Conservation (phyloP, 1,140 invertebrate species). For the Drosophila ambigua region DNA sequence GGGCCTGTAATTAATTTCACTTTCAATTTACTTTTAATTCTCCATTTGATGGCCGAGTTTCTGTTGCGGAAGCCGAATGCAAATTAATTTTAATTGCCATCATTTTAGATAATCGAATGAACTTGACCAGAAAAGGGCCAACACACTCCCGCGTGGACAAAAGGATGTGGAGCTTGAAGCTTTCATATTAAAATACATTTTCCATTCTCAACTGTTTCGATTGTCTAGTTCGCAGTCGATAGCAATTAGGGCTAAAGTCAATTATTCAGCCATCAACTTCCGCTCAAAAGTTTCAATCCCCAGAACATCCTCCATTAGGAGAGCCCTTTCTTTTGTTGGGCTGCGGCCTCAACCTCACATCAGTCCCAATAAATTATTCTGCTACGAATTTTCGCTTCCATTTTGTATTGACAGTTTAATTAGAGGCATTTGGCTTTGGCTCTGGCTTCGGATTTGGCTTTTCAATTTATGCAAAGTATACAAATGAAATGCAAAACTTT, state of each 20-base stretch:
- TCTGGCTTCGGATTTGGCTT: slow-evolving; percentile 21
- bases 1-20: slow-evolving; percentile 80
- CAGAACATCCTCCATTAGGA: neutral
- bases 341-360: neutral
- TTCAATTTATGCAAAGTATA: slow-evolving; percentile 59
- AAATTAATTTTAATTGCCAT: slow-evolving; percentile 80
- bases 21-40: slow-evolving; percentile 80
- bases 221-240: slow-evolving; percentile 3
- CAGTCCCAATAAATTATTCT: slow-evolving; percentile 24
- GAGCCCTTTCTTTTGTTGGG: neutral
- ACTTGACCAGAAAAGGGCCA: slow-evolving; percentile 47
- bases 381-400: slow-evolving; percentile 9
- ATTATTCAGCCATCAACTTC: slow-evolving; percentile 39
- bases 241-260: slow-evolving; percentile 36
- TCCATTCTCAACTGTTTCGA: neutral
- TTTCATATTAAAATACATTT: slow-evolving; percentile 1
- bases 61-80: slow-evolving; percentile 51
- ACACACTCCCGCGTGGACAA: neutral
- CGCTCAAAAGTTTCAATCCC: slow-evolving; percentile 10
- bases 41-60: slow-evolving; percentile 67
- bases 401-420: slow-evolving; percentile 42
- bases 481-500: slow-evolving; percentile 45
- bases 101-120: slow-evolving; percentile 81
- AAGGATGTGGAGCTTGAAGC: neutral
- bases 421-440: slow-evolving; percentile 35